Conservation (phyloP, 2,797 vertebrate species). For the Mallotus villosus region DNA sequence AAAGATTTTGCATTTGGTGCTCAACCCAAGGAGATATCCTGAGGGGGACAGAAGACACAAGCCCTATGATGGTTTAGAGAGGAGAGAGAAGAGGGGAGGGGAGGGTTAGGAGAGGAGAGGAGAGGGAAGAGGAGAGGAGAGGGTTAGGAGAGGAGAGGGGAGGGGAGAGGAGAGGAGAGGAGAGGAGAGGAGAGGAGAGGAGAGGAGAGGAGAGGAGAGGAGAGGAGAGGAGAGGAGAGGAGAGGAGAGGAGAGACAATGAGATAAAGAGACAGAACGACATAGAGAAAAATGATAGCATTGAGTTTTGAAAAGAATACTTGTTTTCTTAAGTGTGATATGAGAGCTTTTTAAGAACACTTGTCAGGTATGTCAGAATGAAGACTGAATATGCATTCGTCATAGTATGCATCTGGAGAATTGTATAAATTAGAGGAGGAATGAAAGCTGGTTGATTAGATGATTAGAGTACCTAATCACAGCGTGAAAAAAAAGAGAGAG, state of each 20-base stretch:
- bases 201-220: background rate
- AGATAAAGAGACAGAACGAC: constrained; percentile 41
- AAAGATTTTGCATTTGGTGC: constrained; percentile 68
- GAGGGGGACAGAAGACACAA: constrained; percentile 60
- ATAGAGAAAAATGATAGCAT: constrained; percentile 39
- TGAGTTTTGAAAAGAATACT: constrained; percentile 61
- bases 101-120: background rate
- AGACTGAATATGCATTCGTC: constrained; percentile 59
- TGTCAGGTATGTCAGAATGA: constrained; percentile 46
- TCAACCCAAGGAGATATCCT: constrained; percentile 64
- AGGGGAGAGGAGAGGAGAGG: background rate
- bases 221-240: background rate
- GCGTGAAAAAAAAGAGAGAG: no score
- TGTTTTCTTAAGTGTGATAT: constrained; percentile 72
- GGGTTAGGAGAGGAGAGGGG: no score
- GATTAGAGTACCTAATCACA: constrained; percentile 54
- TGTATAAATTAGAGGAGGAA: constrained; percentile 47
- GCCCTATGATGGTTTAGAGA: constrained; percentile 51
- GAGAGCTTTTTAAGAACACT: constrained; percentile 60
- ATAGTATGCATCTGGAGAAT: constrained; percentile 63
- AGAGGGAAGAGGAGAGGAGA: background rate
- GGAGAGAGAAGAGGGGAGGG: constrained; percentile 23
- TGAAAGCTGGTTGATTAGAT: constrained; percentile 43
- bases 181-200: background rate
- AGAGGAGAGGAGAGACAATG: background rate